A percentile compares a stretch with the other conserved stretches of the same genome.
These are phyloP conservation scores for Hecatera dysodea DNA, from an alignment of 2,888 invertebrate genomes.

Conservation along the genomic window DNA sequence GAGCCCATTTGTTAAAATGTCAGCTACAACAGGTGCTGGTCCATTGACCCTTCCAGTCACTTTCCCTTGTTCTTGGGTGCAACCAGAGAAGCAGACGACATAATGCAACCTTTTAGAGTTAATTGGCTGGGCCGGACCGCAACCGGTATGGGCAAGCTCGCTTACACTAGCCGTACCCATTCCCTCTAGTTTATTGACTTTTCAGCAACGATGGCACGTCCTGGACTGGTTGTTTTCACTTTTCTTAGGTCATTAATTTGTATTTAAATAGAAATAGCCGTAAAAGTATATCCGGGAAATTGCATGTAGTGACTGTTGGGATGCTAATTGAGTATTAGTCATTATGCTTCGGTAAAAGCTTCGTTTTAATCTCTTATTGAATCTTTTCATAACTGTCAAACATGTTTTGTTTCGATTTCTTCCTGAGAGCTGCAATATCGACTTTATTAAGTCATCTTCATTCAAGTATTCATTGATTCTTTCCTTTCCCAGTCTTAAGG, in stretches of 20 bases:
- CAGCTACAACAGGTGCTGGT: constrained; percentile 54
- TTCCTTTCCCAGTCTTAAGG: constrained; percentile 29
- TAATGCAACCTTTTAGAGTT: constrained; percentile 77
- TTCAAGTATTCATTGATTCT: constrained; percentile 12
- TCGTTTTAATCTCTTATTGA: neutral
- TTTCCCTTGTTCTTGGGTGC: constrained; percentile 75
- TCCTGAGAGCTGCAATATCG: neutral
- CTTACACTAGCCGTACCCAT: constrained; percentile 48
- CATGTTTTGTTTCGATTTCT: neutral
- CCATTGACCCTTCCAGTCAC: constrained; percentile 72
- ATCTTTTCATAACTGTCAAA: neutral
- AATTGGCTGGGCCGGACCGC: constrained; percentile 60
- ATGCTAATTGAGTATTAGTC: constrained; percentile 3
- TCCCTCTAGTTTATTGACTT: constrained; percentile 56
- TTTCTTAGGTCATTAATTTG: constrained; percentile 46
- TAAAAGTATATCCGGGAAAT: constrained; percentile 32
- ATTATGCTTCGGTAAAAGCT: neutral
- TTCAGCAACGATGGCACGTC: constrained; percentile 45
- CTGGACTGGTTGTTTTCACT: constrained; percentile 61
- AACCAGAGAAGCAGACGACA: constrained; percentile 71
- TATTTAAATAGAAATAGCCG: constrained; percentile 46
- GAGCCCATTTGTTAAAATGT: constrained; percentile 59
- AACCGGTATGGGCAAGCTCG: constrained; percentile 47
- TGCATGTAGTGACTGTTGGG: constrained; percentile 6
- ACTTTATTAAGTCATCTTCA: neutral